Conservation (phyloP, 2,888 invertebrate genomes). For the Iphiclides podalirius region DNA sequence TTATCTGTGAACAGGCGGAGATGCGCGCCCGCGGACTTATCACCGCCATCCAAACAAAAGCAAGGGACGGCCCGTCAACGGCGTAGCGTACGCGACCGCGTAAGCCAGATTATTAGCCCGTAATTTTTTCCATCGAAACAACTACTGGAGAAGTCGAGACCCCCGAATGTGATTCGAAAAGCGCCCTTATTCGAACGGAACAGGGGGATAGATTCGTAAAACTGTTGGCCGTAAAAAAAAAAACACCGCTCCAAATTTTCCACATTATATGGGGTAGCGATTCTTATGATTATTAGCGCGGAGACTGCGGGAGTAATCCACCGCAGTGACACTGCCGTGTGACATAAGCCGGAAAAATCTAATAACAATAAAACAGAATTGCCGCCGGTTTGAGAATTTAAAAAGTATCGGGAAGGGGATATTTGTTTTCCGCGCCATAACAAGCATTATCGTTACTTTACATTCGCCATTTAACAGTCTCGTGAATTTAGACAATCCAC, state of each 20-base stretch:
- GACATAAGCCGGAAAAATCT: constrained; percentile 80
- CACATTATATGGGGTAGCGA: constrained; percentile 78
- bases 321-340: constrained; percentile 68
- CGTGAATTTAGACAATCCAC: constrained; percentile 52
- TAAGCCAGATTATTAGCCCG: not conserved
- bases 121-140: constrained; percentile 9
- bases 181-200: too few species aligned
- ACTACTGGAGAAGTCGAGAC: too few species aligned
- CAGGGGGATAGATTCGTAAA: too few species aligned
- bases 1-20: constrained; percentile 56
- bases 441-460: constrained; percentile 75
- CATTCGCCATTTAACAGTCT: constrained; percentile 63
- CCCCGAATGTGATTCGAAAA: too few species aligned
- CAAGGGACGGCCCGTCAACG: constrained; percentile 3
- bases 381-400: constrained; percentile 77
- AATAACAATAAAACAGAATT: constrained; percentile 81
- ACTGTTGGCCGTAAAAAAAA: not conserved
- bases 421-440: constrained; percentile 72
- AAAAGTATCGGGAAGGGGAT: constrained; percentile 65
- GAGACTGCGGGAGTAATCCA: constrained; percentile 78
- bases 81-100: constrained; percentile 1
- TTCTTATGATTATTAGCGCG: constrained; percentile 78
- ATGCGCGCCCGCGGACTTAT: constrained; percentile 26
- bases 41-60: constrained; percentile 17
- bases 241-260: constrained; percentile 68